Conservation (phyloP, 2,888 invertebrate genomes). For the Rhorus exstirpatorius region DNA sequence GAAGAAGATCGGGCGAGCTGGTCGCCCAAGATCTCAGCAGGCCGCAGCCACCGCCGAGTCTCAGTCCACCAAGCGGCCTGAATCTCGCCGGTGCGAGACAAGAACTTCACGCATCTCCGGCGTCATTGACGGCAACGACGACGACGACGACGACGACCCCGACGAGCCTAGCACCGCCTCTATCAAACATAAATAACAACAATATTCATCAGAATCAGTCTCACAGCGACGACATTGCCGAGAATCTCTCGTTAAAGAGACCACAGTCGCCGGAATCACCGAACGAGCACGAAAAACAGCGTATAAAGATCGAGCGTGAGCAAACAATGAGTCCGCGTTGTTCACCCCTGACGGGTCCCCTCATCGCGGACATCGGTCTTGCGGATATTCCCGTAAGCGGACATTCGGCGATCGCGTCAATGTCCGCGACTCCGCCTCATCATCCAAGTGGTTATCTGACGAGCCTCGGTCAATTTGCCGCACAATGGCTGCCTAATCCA, state of each 20-base stretch:
- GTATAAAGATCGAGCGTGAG: slow-evolving; percentile 83
- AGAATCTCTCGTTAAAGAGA: slow-evolving; percentile 84
- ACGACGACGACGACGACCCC: slow-evolving; percentile 52
- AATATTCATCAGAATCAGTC: slow-evolving; percentile 71
- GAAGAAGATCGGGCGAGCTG: slow-evolving; percentile 93
- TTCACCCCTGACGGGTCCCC: slow-evolving; percentile 80
- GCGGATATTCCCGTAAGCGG: slow-evolving; percentile 84
- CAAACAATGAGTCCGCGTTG: slow-evolving; percentile 82
- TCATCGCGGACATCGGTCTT: slow-evolving; percentile 80
- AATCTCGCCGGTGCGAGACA: slow-evolving; percentile 76
- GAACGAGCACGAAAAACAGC: slow-evolving; percentile 73
- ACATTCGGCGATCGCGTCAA: slow-evolving; percentile 88
- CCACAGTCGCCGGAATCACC: slow-evolving; percentile 76
- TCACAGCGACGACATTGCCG: slow-evolving; percentile 81
- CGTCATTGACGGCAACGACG: slow-evolving; percentile 54
- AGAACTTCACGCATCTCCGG: slow-evolving; percentile 66
- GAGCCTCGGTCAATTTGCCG: slow-evolving; percentile 83
- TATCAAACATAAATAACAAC: slow-evolving; percentile 74
- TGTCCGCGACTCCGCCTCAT: slow-evolving; percentile 94
- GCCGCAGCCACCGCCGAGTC: slow-evolving; percentile 81
- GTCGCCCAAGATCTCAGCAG: slow-evolving; percentile 89
- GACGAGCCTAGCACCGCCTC: slow-evolving; percentile 46
- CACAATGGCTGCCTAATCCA: slow-evolving; percentile 83
- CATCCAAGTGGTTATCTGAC: slow-evolving; percentile 85
- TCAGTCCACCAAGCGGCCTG: slow-evolving; percentile 80